Conservation (phyloP, 1,140 invertebrate genomes). For the Lepeophtheirus salmonis region DNA sequence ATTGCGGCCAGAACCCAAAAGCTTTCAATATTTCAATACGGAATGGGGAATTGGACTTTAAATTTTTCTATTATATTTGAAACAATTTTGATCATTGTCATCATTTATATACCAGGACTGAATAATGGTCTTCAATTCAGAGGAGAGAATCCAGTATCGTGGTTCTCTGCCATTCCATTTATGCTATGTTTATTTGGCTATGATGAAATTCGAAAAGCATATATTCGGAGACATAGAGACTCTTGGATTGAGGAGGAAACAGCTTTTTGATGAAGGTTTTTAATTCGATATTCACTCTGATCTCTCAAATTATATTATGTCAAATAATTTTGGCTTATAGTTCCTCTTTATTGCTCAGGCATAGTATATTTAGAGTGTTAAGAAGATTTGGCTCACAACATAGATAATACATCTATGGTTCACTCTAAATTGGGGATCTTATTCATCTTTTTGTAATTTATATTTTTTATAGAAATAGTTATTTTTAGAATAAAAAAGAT, state of each 20-base stretch:
- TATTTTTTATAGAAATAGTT: too few relatives aligned
- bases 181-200: not conserved
- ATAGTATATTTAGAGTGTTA: too few relatives aligned
- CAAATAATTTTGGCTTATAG: too few relatives aligned
- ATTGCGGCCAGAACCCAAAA: not conserved
- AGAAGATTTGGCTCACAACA: too few relatives aligned
- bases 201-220: slow-evolving; percentile 11
- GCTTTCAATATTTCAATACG: not conserved
- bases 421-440: too few relatives aligned
- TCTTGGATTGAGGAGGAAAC: slow-evolving; percentile 8
- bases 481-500: too few relatives aligned
- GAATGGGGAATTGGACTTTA: not conserved
- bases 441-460: too few relatives aligned
- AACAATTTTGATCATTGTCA: slow-evolving; percentile 1
- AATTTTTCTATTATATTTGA: slow-evolving; percentile 14
- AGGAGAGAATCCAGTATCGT: not conserved
- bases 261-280: slow-evolving; percentile 7
- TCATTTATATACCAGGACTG: slow-evolving; percentile 13
- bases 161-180: slow-evolving; percentile 9
- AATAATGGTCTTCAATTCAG: slow-evolving; percentile 10
- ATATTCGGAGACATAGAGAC: not conserved
- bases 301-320: too few relatives aligned
- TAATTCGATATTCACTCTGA: too few relatives aligned
- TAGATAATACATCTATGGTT: too few relatives aligned
- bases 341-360: too few relatives aligned